Percentiles rank a stretch among this genome's conserved stretches.
Conservation (phyloP, 2,113 vertebrate species). For the Montifringilla adamsi region DNA sequence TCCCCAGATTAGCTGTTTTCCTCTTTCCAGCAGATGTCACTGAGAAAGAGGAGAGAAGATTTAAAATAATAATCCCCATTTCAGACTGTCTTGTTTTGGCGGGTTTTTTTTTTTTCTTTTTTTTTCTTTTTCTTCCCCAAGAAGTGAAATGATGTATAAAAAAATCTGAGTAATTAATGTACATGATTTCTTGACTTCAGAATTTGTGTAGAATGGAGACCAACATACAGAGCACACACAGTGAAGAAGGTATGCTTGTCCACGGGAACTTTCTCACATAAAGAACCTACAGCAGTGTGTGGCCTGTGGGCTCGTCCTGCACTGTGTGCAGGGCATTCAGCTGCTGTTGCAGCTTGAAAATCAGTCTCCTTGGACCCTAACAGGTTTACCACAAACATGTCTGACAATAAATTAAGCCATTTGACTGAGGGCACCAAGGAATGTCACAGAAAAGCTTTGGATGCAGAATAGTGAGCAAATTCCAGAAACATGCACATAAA, state of each 20-base stretch:
- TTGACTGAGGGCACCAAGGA: background rate
- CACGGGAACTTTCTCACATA: background rate
- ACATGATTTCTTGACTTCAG: conserved; percentile 44
- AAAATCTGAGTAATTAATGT: conserved; percentile 54
- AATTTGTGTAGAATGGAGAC: conserved; percentile 66
- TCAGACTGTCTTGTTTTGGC: background rate
- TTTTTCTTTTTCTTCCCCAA: background rate
- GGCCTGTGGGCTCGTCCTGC: background rate
- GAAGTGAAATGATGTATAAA: conserved; percentile 56
- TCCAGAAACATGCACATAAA: background rate
- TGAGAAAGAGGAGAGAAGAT: background rate
- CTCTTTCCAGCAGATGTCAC: background rate
- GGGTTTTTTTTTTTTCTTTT: no score
- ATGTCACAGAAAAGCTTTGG: background rate
- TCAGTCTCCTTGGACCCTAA: background rate
- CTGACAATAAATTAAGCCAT: background rate
- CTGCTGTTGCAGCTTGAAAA: background rate
- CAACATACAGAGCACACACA: conserved; percentile 75
- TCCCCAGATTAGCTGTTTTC: background rate
- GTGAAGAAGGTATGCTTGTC: conserved; percentile 51
- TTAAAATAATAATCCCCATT: background rate
- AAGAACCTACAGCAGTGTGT: background rate
- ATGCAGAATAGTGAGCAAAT: background rate
- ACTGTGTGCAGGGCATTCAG: background rate
- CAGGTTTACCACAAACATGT: background rate